Base-by-base conservation (phyloP, 1,140 invertebrate genomes). In the Macrobrachium rosenbergii region DNA sequence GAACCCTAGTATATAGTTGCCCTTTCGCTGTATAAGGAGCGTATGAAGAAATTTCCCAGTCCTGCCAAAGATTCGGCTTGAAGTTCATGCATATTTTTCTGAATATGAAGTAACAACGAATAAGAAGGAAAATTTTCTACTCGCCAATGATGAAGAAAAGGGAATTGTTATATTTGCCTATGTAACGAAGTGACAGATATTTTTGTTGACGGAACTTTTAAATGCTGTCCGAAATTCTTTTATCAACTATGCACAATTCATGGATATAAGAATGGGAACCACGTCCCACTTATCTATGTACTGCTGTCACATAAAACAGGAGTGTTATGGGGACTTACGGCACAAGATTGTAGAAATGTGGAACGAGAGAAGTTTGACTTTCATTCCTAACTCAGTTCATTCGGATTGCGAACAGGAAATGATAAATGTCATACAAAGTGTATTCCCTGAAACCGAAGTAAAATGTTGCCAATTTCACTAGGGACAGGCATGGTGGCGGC, bases 171-270 rank as follows among this genome's bases (percentile, higher is more conserved):
- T 28, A n/a, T n/a, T n/a, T n/a, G 72, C 23, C 72, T 43, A 37
- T 75, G 23, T 43, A 75, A 75, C 5, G 72, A 75, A 28, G 14
- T 75, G 5, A 43, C 7, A 75, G 72, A 37, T 75, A 37, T 23
- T 28, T 75, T 75, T 75, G 72, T 75, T 19, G 72, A 75, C 45
- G 72, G 72, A 75, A 75, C 23, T 75, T 75, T 75, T 37, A 75
- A 75, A 75, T 23, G 72, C 16, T 52, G 28, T 75, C 72, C 72
- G 45, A 75, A 23, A 75, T 75, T 75, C 72, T 23, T 23, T 5
- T 75, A 75, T 43, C 72, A 75, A 75, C 23, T 37, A 21, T 10
- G 0, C 45, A 75, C 72, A 43, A 37, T 75, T 75, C 72, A 10
- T n/a, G 23, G 72, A 37, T 28, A 37, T 75, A 28, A 75, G n/a